Evolutionary conservation across 2,113 vertebrate species (phyloP), one percentile per base, ranked within the genome.

Genomic region (Origma solitaria): DNA sequence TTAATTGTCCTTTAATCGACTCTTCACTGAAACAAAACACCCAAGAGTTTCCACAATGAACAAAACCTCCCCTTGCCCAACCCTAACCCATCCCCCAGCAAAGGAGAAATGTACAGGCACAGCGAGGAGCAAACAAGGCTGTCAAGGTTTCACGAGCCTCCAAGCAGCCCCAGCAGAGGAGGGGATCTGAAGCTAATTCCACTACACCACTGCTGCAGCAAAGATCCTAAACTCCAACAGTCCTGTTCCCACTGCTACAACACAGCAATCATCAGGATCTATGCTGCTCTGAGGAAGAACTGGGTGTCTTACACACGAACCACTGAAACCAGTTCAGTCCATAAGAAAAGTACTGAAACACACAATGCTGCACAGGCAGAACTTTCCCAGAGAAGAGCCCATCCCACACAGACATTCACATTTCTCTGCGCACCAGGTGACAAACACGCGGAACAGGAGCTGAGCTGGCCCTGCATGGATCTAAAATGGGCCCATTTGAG

Each of bases 401-500:
- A n/a, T n/a, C n/a, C n/a, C n/a, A n/a, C n/a, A n/a, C n/a, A n/a
- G 31, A 37, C 15, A 57, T 25, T 50, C 31, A 25, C 27, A 66
- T 49, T 61, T 60, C 42, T 61, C 40, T 38, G 56, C 8, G 0
- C 13, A 37, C 22, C 27, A 72, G 37, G 1, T 3, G 0, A n/a
- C 33, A 78, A 76, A 65, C 77, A 14, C 30, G 38, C 0, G 0
- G 3, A 16, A 28, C 16, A 88, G 70, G 82, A 54, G 40, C 58
- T 4, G 0, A 72, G 35, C 13, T 15, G 3, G n/a, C 18, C 18
- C 51, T 45, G 6, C 0, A 0, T 2, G 10, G 49, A 28, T 33
- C 24, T 13, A 31, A 37, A 78, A 13, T 25, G 31, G 31, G 22
- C 27, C 37, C 20, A 23, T 14, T 15, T 45, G 37, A 79, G 66